Percentiles rank a stretch among this genome's conserved stretches.
Evolutionary conservation across 2,797 vertebrate genomes (phyloP).

Genomic region (Acrocephalus scirpaceus): DNA sequence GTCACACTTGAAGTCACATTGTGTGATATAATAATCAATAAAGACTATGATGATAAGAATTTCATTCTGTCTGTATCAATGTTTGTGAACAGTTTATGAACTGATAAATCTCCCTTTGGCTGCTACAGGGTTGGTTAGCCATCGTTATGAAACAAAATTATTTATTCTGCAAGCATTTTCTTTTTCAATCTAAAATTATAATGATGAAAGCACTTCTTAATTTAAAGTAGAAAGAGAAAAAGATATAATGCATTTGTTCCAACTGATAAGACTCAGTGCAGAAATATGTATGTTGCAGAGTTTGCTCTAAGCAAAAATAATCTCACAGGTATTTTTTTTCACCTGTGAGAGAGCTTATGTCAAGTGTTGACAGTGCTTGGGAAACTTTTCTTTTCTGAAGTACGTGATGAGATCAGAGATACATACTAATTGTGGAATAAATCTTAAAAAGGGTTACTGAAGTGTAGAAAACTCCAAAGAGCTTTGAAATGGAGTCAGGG

Average conservation of each 20-base stretch:
- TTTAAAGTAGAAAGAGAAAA: background rate
- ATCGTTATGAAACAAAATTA: background rate
- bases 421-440: conserved; percentile 9
- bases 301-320: conserved; percentile 6
- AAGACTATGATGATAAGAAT: conserved; percentile 10
- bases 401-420: background rate
- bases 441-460: background rate
- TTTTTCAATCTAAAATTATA: background rate
- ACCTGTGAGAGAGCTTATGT: background rate
- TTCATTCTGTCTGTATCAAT: conserved; percentile 46
- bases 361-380: background rate
- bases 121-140: conserved; percentile 28
- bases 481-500: background rate
- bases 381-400: background rate
- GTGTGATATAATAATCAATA: conserved; percentile 64
- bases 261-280: background rate
- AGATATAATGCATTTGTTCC: background rate
- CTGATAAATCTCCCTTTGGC: conserved; percentile 53
- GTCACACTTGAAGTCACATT: conserved; percentile 51
- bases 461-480: background rate
- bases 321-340: background rate
- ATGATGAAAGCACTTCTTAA: background rate
- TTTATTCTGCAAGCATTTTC: conserved; percentile 19
- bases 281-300: background rate
- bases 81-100: conserved; percentile 4